phyloP scores from a whole-genome alignment of 2,888 invertebrate genomes.

The Yponomeuta plumbellus region DNA sequence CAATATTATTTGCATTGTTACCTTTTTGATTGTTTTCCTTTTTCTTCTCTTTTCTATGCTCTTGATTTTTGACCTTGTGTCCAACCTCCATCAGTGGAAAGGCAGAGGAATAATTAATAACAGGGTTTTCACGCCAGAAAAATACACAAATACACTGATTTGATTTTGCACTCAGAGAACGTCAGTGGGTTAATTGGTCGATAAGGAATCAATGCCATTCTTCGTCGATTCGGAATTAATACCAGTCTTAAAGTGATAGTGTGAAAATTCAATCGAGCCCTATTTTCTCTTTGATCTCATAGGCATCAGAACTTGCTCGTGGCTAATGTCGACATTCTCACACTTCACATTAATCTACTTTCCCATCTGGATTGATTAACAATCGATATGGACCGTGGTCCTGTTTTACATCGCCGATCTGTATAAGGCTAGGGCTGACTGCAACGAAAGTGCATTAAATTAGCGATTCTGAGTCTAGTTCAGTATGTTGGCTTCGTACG shows the following conservation, averaged over 20 bases:
- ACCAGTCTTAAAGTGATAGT: neutral
- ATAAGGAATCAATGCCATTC: neutral
- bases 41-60: no score
- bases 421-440: neutral
- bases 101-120: no score
- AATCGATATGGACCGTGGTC: neutral
- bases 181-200: no score
- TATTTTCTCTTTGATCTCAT: neutral
- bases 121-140: no score
- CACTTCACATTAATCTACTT: constrained; percentile 1
- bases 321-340: neutral
- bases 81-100: no score
- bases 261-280: neutral
- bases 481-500: neutral
- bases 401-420: neutral
- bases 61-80: no score
- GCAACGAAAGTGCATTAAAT: neutral
- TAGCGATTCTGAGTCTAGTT: neutral
- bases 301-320: neutral
- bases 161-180: no score
- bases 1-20: no score
- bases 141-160: no score
- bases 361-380: neutral
- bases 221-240: no score
- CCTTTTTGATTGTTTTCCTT: no score